Evolutionary conservation across 2,888 invertebrate genomes (phyloP).

Genomic region (Notocelia uddmanniana): DNA sequence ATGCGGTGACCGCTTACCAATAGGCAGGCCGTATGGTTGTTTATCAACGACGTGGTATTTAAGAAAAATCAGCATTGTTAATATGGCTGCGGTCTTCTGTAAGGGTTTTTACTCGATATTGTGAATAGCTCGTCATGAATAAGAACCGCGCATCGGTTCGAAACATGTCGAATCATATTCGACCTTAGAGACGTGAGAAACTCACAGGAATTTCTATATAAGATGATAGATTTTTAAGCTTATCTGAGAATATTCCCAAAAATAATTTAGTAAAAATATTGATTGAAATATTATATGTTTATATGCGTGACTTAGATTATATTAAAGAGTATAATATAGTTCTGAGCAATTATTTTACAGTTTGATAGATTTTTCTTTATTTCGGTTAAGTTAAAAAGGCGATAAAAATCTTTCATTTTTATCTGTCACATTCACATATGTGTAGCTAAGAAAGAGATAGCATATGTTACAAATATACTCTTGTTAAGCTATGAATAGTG

Average conservation of each 20-base stretch:
- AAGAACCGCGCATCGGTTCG: too few species aligned
- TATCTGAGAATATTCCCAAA: background rate
- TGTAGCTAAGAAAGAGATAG: background rate
- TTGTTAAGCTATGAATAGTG: background rate
- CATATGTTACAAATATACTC: background rate
- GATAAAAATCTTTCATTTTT: background rate
- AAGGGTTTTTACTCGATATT: too few species aligned
- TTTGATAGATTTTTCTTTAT: background rate
- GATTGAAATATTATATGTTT: background rate
- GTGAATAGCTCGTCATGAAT: too few species aligned
- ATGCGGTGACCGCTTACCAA: too few species aligned
- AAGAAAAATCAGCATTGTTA: too few species aligned
- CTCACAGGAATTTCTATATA: too few species aligned
- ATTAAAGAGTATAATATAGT: background rate
- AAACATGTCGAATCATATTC: too few species aligned
- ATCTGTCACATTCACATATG: background rate
- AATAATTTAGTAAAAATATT: background rate
- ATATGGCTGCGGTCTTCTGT: too few species aligned
- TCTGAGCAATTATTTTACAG: background rate
- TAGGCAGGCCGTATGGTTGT: too few species aligned
- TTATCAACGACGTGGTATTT: too few species aligned
- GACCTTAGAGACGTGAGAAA: too few species aligned
- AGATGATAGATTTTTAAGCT: background rate
- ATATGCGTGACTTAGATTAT: background rate
- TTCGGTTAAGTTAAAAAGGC: background rate